Percentiles rank a stretch among this genome's conserved stretches.
These are phyloP conservation scores for Forficula auricularia DNA, from an alignment of 1,140 invertebrate genomes.

Conservation along the genomic window DNA sequence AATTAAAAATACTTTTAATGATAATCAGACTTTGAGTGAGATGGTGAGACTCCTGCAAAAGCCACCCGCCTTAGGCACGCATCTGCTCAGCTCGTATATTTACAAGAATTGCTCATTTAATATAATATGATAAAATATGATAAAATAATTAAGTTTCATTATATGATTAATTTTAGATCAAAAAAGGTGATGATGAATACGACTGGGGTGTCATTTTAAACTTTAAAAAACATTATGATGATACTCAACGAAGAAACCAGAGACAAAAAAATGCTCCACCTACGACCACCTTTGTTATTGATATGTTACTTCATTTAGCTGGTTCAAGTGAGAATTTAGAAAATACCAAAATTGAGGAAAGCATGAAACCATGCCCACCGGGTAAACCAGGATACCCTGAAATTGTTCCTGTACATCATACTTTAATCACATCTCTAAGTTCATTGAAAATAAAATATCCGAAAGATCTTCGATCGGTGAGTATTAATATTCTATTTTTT, in stretches of 20 bases:
- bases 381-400: slow-evolving; percentile 65
- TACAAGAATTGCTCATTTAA: too few relatives aligned
- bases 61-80: too few relatives aligned
- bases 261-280: slow-evolving; percentile 30
- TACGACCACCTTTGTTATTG: slow-evolving; percentile 52
- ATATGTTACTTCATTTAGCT: slow-evolving; percentile 66
- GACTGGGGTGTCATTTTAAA: slow-evolving; percentile 94
- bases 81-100: too few relatives aligned
- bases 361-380: slow-evolving; percentile 35
- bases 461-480: slow-evolving; percentile 57
- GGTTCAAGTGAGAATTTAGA: slow-evolving; percentile 27
- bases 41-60: too few relatives aligned
- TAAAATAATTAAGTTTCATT: too few relatives aligned
- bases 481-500: too few relatives aligned
- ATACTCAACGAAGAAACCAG: slow-evolving; percentile 25
- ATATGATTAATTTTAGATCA: slow-evolving; percentile 56
- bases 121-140: too few relatives aligned
- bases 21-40: too few relatives aligned
- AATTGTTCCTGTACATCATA: slow-evolving; percentile 70
- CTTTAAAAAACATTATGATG: slow-evolving; percentile 54
- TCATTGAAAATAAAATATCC: slow-evolving; percentile 81
- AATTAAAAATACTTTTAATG: too few relatives aligned
- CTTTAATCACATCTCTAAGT: slow-evolving; percentile 71
- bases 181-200: slow-evolving; percentile 70
- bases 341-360: slow-evolving; percentile 19